A percentile compares a stretch with the other conserved stretches of the same genome.
Conservation (phyloP, 2,888 invertebrate genomes). For the Limnephilus lunatus region DNA sequence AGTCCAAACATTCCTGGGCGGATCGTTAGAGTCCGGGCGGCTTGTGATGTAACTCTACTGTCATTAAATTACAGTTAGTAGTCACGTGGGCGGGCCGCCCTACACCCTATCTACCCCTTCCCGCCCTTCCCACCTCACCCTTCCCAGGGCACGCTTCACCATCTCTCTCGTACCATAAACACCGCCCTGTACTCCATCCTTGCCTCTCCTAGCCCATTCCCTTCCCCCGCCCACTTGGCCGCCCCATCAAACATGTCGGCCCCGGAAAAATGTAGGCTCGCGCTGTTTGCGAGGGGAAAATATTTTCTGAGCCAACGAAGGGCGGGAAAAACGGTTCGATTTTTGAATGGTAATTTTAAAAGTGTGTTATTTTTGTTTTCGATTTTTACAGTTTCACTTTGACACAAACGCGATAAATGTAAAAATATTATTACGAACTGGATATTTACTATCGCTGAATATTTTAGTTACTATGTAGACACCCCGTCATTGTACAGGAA, state of each 20-base stretch:
- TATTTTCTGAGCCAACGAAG: constrained; percentile 59
- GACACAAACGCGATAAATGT: background rate
- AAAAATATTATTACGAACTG: background rate
- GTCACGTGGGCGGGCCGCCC: constrained; percentile 57
- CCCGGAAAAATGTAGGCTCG: constrained; percentile 65
- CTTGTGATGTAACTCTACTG: constrained; percentile 56
- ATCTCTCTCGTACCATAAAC: constrained; percentile 5
- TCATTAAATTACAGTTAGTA: constrained; percentile 66
- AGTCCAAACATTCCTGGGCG: constrained; percentile 38
- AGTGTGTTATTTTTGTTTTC: constrained; percentile 33
- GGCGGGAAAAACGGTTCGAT: constrained; percentile 55
- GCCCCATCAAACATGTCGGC: constrained; percentile 63
- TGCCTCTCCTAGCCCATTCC: constrained; percentile 10
- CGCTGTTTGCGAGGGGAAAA: constrained; percentile 64
- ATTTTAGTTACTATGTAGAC: background rate
- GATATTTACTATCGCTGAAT: background rate
- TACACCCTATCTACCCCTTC: constrained; percentile 7
- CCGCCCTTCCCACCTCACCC: background rate
- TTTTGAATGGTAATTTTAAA: constrained; percentile 41
- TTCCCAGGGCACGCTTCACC: constrained; percentile 38
- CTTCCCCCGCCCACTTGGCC: constrained; percentile 38
- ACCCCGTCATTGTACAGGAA: background rate
- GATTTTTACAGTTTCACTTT: background rate
- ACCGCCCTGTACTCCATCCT: constrained; percentile 17
- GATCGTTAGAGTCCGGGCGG: constrained; percentile 48